Percentiles rank a stretch among this genome's conserved stretches.
phyloP scores from a whole-genome alignment of 2,888 invertebrate species.

The Rhodophaea formosa region DNA sequence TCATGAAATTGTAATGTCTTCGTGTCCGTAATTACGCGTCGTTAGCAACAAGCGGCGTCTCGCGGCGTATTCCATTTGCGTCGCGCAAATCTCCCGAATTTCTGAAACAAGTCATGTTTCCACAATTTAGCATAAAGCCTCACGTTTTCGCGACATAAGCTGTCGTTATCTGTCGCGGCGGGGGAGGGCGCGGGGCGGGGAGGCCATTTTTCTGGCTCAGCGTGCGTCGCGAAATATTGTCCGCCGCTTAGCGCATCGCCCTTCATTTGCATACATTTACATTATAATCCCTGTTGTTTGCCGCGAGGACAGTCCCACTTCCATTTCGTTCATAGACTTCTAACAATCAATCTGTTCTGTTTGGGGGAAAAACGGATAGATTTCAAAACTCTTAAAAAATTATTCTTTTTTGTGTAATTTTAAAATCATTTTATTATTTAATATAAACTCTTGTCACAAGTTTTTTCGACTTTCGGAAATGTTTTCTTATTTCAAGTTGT shows the following conservation, averaged over 20 bases:
- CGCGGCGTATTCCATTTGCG: slow-evolving; percentile 46
- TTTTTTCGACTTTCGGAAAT: no score
- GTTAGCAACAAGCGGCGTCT: slow-evolving; percentile 19
- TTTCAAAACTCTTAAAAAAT: no score
- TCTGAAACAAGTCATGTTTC: slow-evolving; percentile 61
- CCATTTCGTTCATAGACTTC: slow-evolving; percentile 22
- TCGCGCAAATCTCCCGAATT: slow-evolving; percentile 34
- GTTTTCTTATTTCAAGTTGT: no score
- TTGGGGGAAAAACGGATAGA: no score
- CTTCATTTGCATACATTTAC: slow-evolving; percentile 72
- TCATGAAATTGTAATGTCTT: not conserved
- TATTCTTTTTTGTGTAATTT: not conserved
- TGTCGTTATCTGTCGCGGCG: slow-evolving; percentile 50
- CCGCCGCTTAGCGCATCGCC: slow-evolving; percentile 39
- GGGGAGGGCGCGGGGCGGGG: slow-evolving; percentile 7
- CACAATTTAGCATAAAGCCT: slow-evolving; percentile 57
- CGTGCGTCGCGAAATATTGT: slow-evolving; percentile 39
- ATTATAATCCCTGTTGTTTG: slow-evolving; percentile 64
- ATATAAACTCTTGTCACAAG: no score
- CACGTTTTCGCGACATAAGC: slow-evolving; percentile 63
- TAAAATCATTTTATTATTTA: no score
- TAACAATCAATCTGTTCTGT: not conserved
- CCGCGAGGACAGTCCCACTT: slow-evolving; percentile 25
- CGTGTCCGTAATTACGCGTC: slow-evolving; percentile 9
- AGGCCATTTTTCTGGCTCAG: slow-evolving; percentile 46